A percentile compares a stretch with the other conserved stretches of the same genome.
Conservation (phyloP, 2,888 invertebrate species). For the Toxonevra muliebris region DNA sequence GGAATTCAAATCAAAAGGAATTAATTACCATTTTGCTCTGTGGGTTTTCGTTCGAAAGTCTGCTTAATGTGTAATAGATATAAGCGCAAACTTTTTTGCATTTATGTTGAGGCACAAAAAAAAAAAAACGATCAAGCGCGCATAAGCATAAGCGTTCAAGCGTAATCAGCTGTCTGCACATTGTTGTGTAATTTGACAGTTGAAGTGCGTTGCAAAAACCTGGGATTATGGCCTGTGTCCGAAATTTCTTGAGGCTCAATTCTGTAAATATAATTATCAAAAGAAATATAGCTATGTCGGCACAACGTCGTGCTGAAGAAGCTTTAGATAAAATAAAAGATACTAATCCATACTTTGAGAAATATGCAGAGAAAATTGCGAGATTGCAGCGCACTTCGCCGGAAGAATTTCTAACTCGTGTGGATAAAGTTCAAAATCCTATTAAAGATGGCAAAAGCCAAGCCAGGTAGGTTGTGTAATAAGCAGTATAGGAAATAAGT, state of each 20-base stretch:
- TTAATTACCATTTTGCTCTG: no score
- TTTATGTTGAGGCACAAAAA: no score
- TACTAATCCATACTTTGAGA: constrained; percentile 81
- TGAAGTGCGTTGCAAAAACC: neutral
- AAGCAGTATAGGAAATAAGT: constrained; percentile 3
- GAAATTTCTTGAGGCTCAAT: constrained; percentile 27
- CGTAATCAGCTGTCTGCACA: constrained; percentile 11
- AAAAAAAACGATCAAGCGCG: no score
- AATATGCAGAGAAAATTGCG: constrained; percentile 82
- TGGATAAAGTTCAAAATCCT: constrained; percentile 67
- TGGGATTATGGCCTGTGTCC: constrained; percentile 45
- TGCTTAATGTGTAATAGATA: no score
- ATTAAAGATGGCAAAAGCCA: constrained; percentile 56
- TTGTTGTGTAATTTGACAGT: constrained; percentile 21
- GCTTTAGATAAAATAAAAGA: constrained; percentile 67
- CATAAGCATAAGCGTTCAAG: no score
- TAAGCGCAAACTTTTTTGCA: no score
- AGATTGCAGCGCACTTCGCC: constrained; percentile 78
- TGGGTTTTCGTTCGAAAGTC: no score
- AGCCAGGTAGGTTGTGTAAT: constrained; percentile 46
- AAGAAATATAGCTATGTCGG: constrained; percentile 64
- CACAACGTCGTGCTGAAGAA: constrained; percentile 64
- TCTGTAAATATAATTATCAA: constrained; percentile 30
- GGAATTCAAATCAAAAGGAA: no score
- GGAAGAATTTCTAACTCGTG: constrained; percentile 74